Evolutionary conservation across 2,888 invertebrate genomes (phyloP).

Genomic region (Pandemis heparana): DNA sequence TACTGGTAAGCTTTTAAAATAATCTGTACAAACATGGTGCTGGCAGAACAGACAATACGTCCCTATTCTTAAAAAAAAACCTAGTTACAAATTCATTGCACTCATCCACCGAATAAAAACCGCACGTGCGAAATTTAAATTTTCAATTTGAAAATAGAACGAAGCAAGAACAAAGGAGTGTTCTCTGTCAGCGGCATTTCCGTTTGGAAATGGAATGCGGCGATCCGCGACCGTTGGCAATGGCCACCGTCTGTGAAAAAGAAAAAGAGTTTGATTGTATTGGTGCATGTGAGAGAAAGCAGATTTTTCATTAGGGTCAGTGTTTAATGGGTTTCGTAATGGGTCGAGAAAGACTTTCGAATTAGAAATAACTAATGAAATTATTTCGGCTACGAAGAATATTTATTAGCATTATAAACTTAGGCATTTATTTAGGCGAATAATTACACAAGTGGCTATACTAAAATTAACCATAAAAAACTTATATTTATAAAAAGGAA

Average conservation of each 20-base stretch:
- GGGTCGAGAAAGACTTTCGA: background rate
- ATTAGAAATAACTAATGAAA: background rate
- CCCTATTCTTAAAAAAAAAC: constrained; percentile 3
- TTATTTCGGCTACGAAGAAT: too few species aligned
- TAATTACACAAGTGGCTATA: too few species aligned
- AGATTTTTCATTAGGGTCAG: constrained; percentile 36
- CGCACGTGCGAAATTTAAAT: constrained; percentile 58
- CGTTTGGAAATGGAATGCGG: constrained; percentile 75
- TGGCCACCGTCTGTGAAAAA: constrained; percentile 59
- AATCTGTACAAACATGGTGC: too few species aligned
- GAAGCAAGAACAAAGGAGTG: constrained; percentile 73
- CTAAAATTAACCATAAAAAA: too few species aligned
- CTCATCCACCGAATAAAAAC: constrained; percentile 54
- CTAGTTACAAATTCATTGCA: constrained; percentile 45
- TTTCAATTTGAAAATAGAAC: constrained; percentile 66
- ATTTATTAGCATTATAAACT: too few species aligned
- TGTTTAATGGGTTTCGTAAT: constrained; percentile 30
- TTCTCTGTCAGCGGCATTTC: constrained; percentile 78
- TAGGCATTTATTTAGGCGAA: too few species aligned
- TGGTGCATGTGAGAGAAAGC: constrained; percentile 25
- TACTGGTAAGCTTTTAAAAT: too few species aligned
- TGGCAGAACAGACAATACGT: background rate
- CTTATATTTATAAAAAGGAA: too few species aligned
- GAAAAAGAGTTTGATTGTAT: constrained; percentile 52
- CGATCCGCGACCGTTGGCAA: constrained; percentile 58